Percentiles rank a stretch among this genome's conserved stretches.
phyloP scores from a whole-genome alignment of 2,888 invertebrate genomes.

The Ceramica pisi region DNA sequence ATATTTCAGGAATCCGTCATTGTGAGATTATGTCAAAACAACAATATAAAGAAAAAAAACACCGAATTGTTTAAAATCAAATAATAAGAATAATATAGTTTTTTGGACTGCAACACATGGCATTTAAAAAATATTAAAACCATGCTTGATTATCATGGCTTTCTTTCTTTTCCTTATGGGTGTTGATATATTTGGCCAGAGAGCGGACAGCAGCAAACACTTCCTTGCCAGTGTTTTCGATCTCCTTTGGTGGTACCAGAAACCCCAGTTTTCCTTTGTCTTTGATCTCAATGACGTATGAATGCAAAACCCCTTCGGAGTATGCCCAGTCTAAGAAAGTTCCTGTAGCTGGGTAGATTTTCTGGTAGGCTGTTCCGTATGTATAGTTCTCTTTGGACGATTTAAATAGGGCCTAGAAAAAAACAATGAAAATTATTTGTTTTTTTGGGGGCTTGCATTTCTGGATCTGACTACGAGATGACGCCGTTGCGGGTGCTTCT shows the following conservation, averaged over 20 bases:
- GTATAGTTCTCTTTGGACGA: conserved; percentile 60
- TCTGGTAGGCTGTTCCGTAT: conserved; percentile 65
- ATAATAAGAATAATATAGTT: conserved; percentile 1
- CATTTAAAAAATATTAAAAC: conserved; percentile 54
- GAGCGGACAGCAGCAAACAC: conserved; percentile 63
- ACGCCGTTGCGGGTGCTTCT: too few relatives aligned
- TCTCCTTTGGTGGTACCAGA: conserved; percentile 66
- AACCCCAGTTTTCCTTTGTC: conserved; percentile 70
- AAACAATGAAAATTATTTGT: not conserved
- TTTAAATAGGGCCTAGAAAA: conserved; percentile 70
- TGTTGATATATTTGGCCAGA: conserved; percentile 61
- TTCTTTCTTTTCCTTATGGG: not conserved
- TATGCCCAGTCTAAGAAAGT: conserved; percentile 72
- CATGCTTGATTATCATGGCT: conserved; percentile 44
- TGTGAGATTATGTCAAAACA: not conserved
- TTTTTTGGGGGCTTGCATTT: too few relatives aligned
- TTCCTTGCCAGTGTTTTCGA: conserved; percentile 69
- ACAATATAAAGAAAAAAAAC: not conserved
- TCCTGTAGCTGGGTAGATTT: conserved; percentile 70
- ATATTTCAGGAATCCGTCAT: too few relatives aligned
- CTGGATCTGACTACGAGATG: too few relatives aligned
- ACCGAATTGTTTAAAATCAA: not conserved
- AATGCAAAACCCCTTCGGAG: conserved; percentile 62
- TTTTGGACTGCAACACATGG: not conserved
- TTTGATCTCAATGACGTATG: conserved; percentile 69